Evolutionary conservation across 1,140 invertebrate species (phyloP).

Genomic region (Drosophila pachea): DNA sequence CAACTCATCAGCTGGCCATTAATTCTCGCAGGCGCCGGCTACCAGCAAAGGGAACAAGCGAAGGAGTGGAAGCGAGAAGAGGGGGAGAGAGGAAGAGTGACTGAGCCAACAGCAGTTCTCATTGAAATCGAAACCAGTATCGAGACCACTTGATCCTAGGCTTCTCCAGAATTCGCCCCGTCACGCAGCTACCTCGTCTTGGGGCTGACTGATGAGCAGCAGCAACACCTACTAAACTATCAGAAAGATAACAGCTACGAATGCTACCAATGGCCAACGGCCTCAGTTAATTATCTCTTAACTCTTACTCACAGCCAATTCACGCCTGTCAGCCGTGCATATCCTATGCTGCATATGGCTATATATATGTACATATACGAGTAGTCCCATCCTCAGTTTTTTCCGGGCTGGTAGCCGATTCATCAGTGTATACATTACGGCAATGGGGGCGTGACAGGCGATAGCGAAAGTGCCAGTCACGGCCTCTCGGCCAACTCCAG

Average conservation of each 20-base stretch:
- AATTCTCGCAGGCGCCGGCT: conserved; percentile 66
- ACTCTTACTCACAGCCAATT: conserved; percentile 58
- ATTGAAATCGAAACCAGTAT: conserved; percentile 52
- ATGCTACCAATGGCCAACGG: conserved; percentile 19
- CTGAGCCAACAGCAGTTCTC: conserved; percentile 13
- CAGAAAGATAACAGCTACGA: conserved; percentile 43
- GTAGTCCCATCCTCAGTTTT: neutral
- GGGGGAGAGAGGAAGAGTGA: neutral
- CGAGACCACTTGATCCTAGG: conserved; percentile 20
- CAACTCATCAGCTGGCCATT: conserved; percentile 77
- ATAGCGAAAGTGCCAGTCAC: conserved; percentile 27
- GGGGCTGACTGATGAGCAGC: conserved; percentile 22
- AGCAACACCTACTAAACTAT: conserved; percentile 73
- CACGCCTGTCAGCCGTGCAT: conserved; percentile 39
- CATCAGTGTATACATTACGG: conserved; percentile 30
- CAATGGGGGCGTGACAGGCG: conserved; percentile 34
- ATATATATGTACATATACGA: conserved; percentile 7
- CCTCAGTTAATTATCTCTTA: conserved; percentile 72
- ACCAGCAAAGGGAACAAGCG: conserved; percentile 25
- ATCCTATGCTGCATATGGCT: neutral
- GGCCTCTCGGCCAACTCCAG: neutral
- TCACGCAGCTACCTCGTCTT: conserved; percentile 35
- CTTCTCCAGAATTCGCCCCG: conserved; percentile 28
- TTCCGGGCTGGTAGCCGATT: conserved; percentile 24
- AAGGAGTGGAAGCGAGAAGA: neutral